Base-by-base conservation (phyloP, 2,113 vertebrate species). In the Toxotes chatareus region DNA sequence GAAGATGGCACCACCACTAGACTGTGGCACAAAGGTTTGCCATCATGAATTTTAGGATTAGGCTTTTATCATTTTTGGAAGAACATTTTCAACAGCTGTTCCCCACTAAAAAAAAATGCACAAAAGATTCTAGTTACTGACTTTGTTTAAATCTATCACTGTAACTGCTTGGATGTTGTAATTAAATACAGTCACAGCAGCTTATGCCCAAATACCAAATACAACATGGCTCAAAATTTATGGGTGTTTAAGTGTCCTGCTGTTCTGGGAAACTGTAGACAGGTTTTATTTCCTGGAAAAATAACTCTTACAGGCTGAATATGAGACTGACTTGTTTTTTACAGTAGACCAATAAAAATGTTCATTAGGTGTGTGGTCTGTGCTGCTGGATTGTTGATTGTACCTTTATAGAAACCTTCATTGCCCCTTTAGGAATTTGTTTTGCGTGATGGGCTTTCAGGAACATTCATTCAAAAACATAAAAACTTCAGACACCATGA, bases 1-100 rank as follows among this genome's bases (percentile, higher is more conserved):
- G 57, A 42, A 80, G 77, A 68, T 74, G 76, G 66, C 44, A 21
- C 19, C 47, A 62, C 46, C 19, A 55, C 57, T 0, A 64, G 60
- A 66, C 4, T 42, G 7, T 38, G 36, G 36, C 31, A 32, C 21
- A 44, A 36, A 16, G n/a, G 14, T 21, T 31, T 51, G 3, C 12
- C 9, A 12, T 3, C 14, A 59, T 36, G 31, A 32, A 23, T 76
- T 32, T n/a, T 8, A 21, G 7, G 4, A 19, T 57, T 27, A 8
- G 38, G 9, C 7, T 49, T 19, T 4, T 19, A 49, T 49, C 5
- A 49, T 8, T 12, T 19, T 42, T 16, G 4, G 27, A 31, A 7
- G 6, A 32, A 59, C 4, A 60, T 34, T 34, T 19, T 32, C 12
- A 59, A 59, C 27, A 23, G 5, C 46, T 34, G 27, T 27, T 27